Evolutionary conservation across 2,888 invertebrate genomes (phyloP), one percentile per base, ranked within the genome.

Genomic region (Brenthis hecate): DNA sequence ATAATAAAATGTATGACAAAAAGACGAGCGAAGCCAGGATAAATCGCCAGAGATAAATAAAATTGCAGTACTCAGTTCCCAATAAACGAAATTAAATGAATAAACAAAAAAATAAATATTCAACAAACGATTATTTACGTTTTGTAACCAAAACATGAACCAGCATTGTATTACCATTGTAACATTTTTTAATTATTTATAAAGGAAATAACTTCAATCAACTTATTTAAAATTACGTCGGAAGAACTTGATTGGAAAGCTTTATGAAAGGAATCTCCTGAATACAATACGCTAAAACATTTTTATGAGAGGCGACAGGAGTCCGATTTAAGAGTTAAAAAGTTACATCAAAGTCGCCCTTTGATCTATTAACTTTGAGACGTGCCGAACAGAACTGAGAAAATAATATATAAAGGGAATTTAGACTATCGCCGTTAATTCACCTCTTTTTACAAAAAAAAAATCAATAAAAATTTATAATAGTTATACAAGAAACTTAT

Each of bases 221-320:
- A 36, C 23, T 56, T 61, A 56, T 51, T 50, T n/a, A 54, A 67
- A 67, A 67, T 70, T 60, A 60, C 55, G 16, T 19, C 48, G 16
- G 62, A 19, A 43, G 58, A 28, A 51, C 28, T 70, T 68, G 64
- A 68, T 60, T 70, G 60, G 68, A 70, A 70, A 60, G 28, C 55
- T 50, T 55, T 50, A 56, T 66, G 56, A 63, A 70, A 56, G 51
- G 60, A 61, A 64, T 64, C 56, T 56, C 16, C 48, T 53, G 56
- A 69, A 64, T 65, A 68, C 68, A 68, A 69, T 65, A 54, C 71
- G 55, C 66, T 69, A 16, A 64, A 69, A 64, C 66, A 69, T 71
- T 69, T 69, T 71, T 60, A 66, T 66, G 56, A 57, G 56, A 48
- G 47, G 48, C 58, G 69, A 66, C 69, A 60, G 60, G 62, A 63